Evolutionary conservation across 2,797 vertebrate species (phyloP).

Genomic region (Sciaenops ocellatus): DNA sequence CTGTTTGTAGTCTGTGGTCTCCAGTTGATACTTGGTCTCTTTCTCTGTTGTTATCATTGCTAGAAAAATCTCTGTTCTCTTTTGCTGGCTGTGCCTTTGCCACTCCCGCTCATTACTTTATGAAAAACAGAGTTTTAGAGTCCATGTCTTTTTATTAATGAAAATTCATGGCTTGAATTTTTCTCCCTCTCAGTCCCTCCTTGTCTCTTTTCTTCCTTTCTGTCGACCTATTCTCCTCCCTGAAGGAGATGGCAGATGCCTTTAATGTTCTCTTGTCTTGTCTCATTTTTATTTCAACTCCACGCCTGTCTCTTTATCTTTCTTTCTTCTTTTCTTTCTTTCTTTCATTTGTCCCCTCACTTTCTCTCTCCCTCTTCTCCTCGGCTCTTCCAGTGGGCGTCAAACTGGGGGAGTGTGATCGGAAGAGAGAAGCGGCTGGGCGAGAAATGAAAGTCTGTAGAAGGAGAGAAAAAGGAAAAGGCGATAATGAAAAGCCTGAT

Average conservation of each 20-base stretch:
- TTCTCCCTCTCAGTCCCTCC: slow-evolving; percentile 40
- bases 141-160: slow-evolving; percentile 60
- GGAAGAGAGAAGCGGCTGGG: slow-evolving; percentile 79
- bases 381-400: slow-evolving; percentile 82
- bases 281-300: slow-evolving; percentile 62
- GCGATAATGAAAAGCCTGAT: slow-evolving; percentile 84
- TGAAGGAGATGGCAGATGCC: slow-evolving; percentile 49
- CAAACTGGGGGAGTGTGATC: slow-evolving; percentile 85
- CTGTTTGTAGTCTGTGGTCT: slow-evolving; percentile 39
- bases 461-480: slow-evolving; percentile 76
- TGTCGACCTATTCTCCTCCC: slow-evolving; percentile 40
- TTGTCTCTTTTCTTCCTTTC: slow-evolving; percentile 35
- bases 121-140: slow-evolving; percentile 52
- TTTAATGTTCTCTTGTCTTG: slow-evolving; percentile 49
- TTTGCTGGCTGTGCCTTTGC: slow-evolving; percentile 13
- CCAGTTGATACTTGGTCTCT: slow-evolving; percentile 16
- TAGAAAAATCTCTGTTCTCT: slow-evolving; percentile 37
- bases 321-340: slow-evolving; percentile 26
- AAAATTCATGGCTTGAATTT: slow-evolving; percentile 64
- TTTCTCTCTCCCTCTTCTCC: slow-evolving; percentile 64
- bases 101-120: slow-evolving; percentile 46
- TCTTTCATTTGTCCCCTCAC: slow-evolving; percentile 29
- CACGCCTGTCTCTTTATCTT: slow-evolving; percentile 37
- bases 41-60: slow-evolving; percentile 33
- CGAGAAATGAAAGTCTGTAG: slow-evolving; percentile 83